Conservation (phyloP, 1,140 invertebrate genomes). For the Drosophila pandora region DNA sequence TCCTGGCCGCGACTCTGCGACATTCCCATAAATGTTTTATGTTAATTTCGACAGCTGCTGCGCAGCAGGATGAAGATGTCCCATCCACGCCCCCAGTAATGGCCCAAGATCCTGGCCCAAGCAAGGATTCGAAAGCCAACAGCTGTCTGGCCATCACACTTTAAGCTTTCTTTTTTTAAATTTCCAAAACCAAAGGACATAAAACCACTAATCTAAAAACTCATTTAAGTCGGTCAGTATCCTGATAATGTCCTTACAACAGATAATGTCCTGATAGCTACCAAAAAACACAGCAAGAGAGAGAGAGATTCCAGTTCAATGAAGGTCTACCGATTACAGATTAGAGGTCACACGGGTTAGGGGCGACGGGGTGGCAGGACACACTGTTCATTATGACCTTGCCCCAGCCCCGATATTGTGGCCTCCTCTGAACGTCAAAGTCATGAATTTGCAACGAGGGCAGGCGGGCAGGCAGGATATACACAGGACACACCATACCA, state of each 20-base stretch:
- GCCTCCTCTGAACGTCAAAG: conserved; percentile 18
- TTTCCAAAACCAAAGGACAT: background rate
- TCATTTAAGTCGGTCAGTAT: background rate
- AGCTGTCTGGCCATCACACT: background rate
- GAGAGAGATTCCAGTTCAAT: conserved; percentile 3
- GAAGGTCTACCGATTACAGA: conserved; percentile 12
- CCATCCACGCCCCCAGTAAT: conserved; percentile 9
- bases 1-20: conserved; percentile 41
- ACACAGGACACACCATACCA: conserved; percentile 5
- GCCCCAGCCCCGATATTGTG: conserved; percentile 1
- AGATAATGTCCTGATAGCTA: background rate
- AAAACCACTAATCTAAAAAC: background rate
- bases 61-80: conserved; percentile 22
- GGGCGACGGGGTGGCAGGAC: background rate
- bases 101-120: conserved; percentile 17
- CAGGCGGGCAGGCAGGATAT: background rate
- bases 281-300: background rate
- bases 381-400: conserved; percentile 38
- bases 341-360: background rate
- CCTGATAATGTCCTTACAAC: background rate
- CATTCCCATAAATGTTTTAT: conserved; percentile 76
- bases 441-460: conserved; percentile 58
- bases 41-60: conserved; percentile 59
- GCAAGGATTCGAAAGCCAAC: background rate
- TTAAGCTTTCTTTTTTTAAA: background rate